Base-by-base conservation (phyloP, 1,140 invertebrate species). In the Drosophila takahashii region DNA sequence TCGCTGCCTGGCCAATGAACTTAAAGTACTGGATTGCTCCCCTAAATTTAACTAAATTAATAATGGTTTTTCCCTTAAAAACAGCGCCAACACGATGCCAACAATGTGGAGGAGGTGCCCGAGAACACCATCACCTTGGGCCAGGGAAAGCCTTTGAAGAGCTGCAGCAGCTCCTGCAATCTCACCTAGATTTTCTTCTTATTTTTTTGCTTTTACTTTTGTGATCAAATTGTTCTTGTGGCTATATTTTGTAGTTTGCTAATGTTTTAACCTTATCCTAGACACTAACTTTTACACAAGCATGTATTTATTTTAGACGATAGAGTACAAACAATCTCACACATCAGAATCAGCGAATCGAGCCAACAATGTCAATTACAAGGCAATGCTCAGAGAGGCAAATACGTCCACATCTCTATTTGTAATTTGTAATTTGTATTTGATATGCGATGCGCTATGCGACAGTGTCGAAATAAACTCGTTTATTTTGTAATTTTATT, bases 1-100 rank as follows among this genome's bases (percentile, higher is more conserved):
- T 93, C 94, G 96, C 59, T 97, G 95, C 74, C 93, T 98, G 91
- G 97, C 97, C 62, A 96, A 96, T 29, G 97, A 98, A 93, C 93
- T 97, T 44, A 97, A 97, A 94, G 96, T 97, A 93, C 13, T n/a
- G 29, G 8, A 15, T 18, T 8, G 4, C 11, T 1, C 4, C 18
- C 7, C 11, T 9, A 13, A 29, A 15, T 15, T 13, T 10, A 27
- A 2, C 5, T n/a, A 26, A 39, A 10, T 4, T 51, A 1, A 41
- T 26, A 10, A 0, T 37, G 1, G 22, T 22, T 4, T 34, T 22
- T 3, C 5, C 7, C n/a, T n/a, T 52, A 70, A n/a, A n/a, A 42
- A 7, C 50, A 92, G 84, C 76, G 81, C 16, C 90, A 90, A 36
- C 90, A 92, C 26, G 90, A 91, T 37, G 62, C 74, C 26, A 92